Conservation (phyloP, 2,888 invertebrate genomes). For the Bibio marci region DNA sequence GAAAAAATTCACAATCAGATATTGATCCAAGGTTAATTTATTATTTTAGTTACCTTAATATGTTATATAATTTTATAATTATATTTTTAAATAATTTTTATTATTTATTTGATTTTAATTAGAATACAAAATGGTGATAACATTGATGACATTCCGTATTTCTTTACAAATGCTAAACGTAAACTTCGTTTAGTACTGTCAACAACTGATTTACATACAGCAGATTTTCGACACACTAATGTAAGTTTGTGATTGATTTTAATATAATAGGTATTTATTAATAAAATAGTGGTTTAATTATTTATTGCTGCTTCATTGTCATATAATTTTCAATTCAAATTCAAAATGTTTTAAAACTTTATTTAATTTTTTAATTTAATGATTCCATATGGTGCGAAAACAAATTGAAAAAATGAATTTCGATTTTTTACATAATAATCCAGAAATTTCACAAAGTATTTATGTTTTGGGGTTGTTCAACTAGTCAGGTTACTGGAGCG, state of each 20-base stretch:
- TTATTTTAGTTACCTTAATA: not conserved
- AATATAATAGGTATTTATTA: too few relatives aligned
- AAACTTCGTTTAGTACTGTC: conserved; percentile 83
- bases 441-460: too few relatives aligned
- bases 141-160: conserved; percentile 15
- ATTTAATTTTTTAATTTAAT: not conserved
- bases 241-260: too few relatives aligned
- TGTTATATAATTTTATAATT: not conserved
- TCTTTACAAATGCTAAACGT: conserved; percentile 41
- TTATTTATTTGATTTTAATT: conserved; percentile 2
- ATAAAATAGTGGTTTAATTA: too few relatives aligned
- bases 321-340: conserved; percentile 1
- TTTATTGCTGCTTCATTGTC: not conserved
- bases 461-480: too few relatives aligned
- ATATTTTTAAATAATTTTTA: not conserved
- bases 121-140: conserved; percentile 16
- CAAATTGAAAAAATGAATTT: too few relatives aligned
- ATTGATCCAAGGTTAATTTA: conserved; percentile 27
- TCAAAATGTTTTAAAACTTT: too few relatives aligned
- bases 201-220: conserved; percentile 63
- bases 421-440: too few relatives aligned
- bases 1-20: conserved; percentile 21
- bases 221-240: conserved; percentile 39
- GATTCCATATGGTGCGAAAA: too few relatives aligned
- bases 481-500: too few relatives aligned